phyloP scores from a whole-genome alignment of 2,797 vertebrate species.

The Gymnothorax javanicus region DNA sequence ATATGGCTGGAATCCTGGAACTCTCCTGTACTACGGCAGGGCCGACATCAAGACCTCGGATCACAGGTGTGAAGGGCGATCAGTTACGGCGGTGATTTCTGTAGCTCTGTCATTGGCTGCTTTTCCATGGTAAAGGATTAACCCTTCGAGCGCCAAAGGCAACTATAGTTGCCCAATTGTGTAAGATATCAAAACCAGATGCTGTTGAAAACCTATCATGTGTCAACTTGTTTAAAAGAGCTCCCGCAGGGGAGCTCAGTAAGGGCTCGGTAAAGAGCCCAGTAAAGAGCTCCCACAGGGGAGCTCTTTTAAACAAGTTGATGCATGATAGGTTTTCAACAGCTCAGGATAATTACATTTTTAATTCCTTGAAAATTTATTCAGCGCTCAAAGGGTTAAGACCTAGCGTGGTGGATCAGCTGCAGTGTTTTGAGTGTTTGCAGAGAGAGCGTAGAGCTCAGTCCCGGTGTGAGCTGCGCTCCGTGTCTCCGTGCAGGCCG shows the following conservation, averaged over 20 bases:
- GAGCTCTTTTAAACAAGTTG: too few species aligned
- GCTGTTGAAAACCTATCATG: too few species aligned
- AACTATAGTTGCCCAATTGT: background rate
- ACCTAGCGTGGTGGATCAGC: background rate
- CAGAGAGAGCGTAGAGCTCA: background rate
- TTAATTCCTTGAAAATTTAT: too few species aligned
- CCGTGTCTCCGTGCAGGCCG: constrained; percentile 72
- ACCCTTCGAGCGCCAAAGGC: background rate
- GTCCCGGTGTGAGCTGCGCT: background rate
- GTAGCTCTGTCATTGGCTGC: background rate
- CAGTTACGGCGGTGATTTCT: background rate
- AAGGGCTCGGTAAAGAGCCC: too few species aligned
- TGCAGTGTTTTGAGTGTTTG: background rate
- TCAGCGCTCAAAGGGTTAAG: too few species aligned
- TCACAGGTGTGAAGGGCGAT: constrained; percentile 79
- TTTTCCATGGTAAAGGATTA: background rate
- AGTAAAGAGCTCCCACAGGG: too few species aligned
- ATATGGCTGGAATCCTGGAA: constrained; percentile 86
- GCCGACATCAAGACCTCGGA: constrained; percentile 98
- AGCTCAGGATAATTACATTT: too few species aligned
- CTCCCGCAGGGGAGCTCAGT: too few species aligned
- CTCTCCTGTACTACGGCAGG: constrained; percentile 89
- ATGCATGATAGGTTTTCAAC: too few species aligned
- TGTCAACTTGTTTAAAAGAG: too few species aligned
- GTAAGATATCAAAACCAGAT: too few species aligned